Conservation (phyloP, 2,113 vertebrate species). For the Oreotragus oreotragus region DNA sequence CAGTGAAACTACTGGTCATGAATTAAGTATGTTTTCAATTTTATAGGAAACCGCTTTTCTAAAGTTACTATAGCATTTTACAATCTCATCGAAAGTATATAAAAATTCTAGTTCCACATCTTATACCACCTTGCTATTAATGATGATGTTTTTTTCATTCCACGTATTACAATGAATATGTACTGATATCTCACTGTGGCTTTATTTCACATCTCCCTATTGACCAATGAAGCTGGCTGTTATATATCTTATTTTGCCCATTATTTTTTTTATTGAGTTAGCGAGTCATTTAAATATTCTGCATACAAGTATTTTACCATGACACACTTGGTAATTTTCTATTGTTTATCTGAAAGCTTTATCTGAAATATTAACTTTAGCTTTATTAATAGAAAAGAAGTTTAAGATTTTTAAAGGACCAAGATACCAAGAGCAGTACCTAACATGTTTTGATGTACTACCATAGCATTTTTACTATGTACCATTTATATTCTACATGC, state of each 20-base stretch:
- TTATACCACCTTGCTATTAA: background rate
- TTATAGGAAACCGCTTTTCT: background rate
- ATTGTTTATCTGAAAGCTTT: background rate
- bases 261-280: background rate
- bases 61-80: background rate
- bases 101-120: background rate
- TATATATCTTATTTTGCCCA: background rate
- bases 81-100: background rate
- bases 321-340: background rate
- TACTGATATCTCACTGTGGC: background rate
- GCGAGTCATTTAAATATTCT: background rate
- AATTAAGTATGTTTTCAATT: background rate
- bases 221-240: background rate
- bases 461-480: background rate
- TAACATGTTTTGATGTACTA: background rate
- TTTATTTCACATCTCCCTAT: background rate
- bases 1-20: background rate
- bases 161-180: background rate
- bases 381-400: background rate
- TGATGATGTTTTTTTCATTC: background rate
- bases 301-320: background rate
- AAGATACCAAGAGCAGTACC: background rate
- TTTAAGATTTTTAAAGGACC: background rate
- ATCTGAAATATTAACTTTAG: background rate
- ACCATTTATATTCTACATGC: background rate